A percentile compares a stretch with the other conserved stretches of the same genome.
Evolutionary conservation across 2,113 vertebrate species (phyloP).

Genomic region (Oreochromis tanganicae): DNA sequence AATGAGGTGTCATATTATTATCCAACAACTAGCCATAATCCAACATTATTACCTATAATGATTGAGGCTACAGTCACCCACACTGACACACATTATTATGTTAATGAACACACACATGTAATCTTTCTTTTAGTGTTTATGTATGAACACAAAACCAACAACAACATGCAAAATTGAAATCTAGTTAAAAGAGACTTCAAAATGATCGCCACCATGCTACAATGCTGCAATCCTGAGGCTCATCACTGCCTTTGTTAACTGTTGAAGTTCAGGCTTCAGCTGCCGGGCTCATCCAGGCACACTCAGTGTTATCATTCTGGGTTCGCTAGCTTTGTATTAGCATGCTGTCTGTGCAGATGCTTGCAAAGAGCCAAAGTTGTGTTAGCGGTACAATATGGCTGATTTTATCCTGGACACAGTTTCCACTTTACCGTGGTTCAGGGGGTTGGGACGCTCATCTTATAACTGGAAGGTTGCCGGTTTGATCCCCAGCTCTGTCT

Average conservation of each 20-base stretch:
- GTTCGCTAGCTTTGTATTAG: too few relatives aligned
- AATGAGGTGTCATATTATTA: not conserved
- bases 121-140: not conserved
- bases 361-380: too few relatives aligned
- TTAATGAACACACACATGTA: not conserved
- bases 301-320: too few relatives aligned
- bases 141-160: not conserved
- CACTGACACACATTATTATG: not conserved
- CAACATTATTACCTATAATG: not conserved
- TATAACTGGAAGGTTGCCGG: too few relatives aligned
- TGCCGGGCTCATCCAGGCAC: too few relatives aligned
- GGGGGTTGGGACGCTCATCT: too few relatives aligned
- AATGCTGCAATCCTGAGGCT: not conserved
- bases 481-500: too few relatives aligned
- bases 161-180: not conserved
- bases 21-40: not conserved
- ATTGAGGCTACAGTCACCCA: not conserved
- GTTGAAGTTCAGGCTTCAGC: too few relatives aligned
- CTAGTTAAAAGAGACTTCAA: not conserved
- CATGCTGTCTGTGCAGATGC: too few relatives aligned
- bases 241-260: too few relatives aligned
- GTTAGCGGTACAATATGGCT: not conserved
- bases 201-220: not conserved
- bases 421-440: not conserved
- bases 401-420: not conserved